phyloP scores from a whole-genome alignment of 2,888 invertebrate genomes.

The Euplagia quadripunctaria region DNA sequence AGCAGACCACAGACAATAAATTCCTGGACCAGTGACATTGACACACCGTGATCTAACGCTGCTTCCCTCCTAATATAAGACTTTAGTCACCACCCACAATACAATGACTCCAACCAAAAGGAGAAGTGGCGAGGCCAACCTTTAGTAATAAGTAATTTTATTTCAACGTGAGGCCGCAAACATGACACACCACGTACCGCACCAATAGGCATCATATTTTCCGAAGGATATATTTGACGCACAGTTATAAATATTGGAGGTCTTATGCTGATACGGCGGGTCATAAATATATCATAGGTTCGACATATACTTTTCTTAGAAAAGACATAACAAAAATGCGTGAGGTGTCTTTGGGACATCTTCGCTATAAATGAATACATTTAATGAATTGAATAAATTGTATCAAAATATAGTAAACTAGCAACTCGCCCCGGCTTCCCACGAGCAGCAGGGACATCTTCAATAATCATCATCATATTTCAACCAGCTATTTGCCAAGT shows the following conservation, averaged over 20 bases:
- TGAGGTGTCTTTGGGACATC: too few species aligned
- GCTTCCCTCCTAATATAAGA: background rate
- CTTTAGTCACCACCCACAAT: slow-evolving; percentile 5
- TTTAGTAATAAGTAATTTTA: slow-evolving; percentile 15
- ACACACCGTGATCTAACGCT: background rate
- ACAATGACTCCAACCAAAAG: slow-evolving; percentile 7
- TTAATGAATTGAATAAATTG: too few species aligned
- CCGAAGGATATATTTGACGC: slow-evolving; percentile 10
- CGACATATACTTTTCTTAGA: background rate
- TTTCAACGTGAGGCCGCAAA: slow-evolving; percentile 6
- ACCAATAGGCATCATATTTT: slow-evolving; percentile 9
- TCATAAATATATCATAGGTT: background rate
- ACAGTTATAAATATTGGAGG: slow-evolving; percentile 8
- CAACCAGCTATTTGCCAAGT: too few species aligned
- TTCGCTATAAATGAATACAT: too few species aligned
- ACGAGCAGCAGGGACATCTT: too few species aligned
- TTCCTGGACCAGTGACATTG: background rate
- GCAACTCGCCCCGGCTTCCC: too few species aligned
- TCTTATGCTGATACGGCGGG: background rate
- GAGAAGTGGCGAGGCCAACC: slow-evolving; percentile 8
- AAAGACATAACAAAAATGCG: background rate
- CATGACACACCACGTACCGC: slow-evolving; percentile 13
- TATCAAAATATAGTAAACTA: too few species aligned
- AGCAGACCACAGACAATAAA: background rate
- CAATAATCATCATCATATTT: too few species aligned